Evolutionary conservation across 2,797 vertebrate species (phyloP).

Genomic region (Schizopygopsis pylzovi): DNA sequence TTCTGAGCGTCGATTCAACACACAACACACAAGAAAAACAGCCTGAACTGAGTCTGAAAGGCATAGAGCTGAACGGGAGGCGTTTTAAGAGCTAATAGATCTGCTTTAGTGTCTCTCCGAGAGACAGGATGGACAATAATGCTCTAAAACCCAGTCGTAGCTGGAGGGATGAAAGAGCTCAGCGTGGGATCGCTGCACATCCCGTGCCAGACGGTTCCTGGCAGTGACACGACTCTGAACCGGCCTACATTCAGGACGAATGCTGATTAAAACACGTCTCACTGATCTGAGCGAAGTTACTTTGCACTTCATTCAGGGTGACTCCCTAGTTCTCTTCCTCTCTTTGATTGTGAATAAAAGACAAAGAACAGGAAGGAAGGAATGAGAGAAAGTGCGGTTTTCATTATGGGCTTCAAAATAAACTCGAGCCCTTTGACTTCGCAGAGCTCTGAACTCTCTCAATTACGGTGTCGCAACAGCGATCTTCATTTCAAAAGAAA

Average conservation of each 20-base stretch:
- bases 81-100: neutral
- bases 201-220: conserved; percentile 19
- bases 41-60: neutral
- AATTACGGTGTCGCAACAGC: conserved; percentile 8
- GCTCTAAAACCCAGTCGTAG: neutral
- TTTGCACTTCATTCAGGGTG: conserved; percentile 13
- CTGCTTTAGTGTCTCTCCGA: conserved; percentile 20
- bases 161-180: conserved; percentile 13
- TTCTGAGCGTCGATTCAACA: neutral
- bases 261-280: neutral
- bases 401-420: conserved; percentile 11
- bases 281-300: neutral
- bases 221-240: conserved; percentile 7
- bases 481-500: conserved; percentile 25
- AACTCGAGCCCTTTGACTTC: conserved; percentile 9
- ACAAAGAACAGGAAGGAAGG: conserved; percentile 37
- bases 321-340: conserved; percentile 33
- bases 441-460: neutral
- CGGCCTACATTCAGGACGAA: neutral
- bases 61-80: neutral
- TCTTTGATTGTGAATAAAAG: conserved; percentile 19
- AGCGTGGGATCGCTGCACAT: conserved; percentile 10
- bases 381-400: conserved; percentile 17
- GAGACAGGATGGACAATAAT: conserved; percentile 10
- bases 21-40: neutral